A percentile compares a stretch with the other conserved stretches of the same genome.
phyloP scores from a whole-genome alignment of 2,888 invertebrate species.

The Polyploca ridens region DNA sequence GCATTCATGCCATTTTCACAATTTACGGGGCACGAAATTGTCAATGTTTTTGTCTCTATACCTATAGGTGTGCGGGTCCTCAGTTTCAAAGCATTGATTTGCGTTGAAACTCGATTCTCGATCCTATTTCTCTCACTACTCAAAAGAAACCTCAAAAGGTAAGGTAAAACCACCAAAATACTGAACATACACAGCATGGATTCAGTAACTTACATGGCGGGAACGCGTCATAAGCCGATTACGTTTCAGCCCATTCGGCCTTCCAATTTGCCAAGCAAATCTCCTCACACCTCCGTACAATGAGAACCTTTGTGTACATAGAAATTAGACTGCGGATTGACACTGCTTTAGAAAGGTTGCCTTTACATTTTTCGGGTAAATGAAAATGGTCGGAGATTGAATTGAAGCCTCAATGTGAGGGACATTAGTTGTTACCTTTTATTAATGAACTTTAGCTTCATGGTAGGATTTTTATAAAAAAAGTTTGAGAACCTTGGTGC shows the following conservation, averaged over 20 bases:
- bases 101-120: too few relatives aligned
- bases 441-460: too few relatives aligned
- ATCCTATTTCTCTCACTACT: neutral
- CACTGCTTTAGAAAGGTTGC: slow-evolving; percentile 29
- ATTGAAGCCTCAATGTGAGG: neutral
- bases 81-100: too few relatives aligned
- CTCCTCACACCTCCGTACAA: slow-evolving; percentile 61
- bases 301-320: slow-evolving; percentile 51
- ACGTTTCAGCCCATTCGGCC: slow-evolving; percentile 46
- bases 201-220: neutral
- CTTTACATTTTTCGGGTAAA: slow-evolving; percentile 14
- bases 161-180: neutral
- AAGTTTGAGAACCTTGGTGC: too few relatives aligned
- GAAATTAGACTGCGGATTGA: slow-evolving; percentile 56
- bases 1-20: too few relatives aligned
- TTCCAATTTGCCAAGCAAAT: slow-evolving; percentile 71
- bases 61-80: too few relatives aligned
- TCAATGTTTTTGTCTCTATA: too few relatives aligned
- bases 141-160: neutral
- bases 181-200: slow-evolving; percentile 17
- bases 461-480: too few relatives aligned
- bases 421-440: neutral
- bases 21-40: too few relatives aligned
- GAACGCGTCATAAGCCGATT: slow-evolving; percentile 64
- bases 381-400: slow-evolving; percentile 17